phyloP scores from a whole-genome alignment of 2,113 vertebrate genomes.

The Nematolebias whitei region DNA sequence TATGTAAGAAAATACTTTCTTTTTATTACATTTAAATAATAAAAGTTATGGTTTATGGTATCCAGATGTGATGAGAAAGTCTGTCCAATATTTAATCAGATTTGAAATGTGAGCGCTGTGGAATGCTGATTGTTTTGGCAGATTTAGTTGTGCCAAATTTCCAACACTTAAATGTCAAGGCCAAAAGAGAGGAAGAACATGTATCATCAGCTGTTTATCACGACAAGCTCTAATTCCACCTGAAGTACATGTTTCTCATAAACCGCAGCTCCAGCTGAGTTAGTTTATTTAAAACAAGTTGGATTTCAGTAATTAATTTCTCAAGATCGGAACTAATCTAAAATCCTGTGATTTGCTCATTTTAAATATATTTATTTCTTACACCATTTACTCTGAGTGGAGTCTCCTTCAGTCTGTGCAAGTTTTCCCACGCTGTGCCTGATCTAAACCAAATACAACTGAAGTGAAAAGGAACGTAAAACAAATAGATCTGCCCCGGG shows the following conservation, averaged over 20 bases:
- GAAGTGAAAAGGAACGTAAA: constrained; percentile 17
- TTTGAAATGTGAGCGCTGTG: too few species aligned
- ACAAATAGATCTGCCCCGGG: constrained; percentile 22
- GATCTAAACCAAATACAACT: constrained; percentile 30
- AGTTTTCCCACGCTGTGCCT: constrained; percentile 47
- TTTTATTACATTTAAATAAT: too few species aligned
- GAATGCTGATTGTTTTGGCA: too few species aligned
- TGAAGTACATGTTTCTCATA: not conserved
- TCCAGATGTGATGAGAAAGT: too few species aligned
- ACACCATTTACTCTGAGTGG: constrained; percentile 7
- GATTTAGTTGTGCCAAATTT: too few species aligned
- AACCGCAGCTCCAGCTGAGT: constrained; percentile 6
- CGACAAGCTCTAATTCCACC: not conserved
- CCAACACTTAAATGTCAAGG: too few species aligned
- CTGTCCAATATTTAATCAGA: too few species aligned
- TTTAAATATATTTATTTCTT: too few species aligned
- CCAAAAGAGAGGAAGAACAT: too few species aligned
- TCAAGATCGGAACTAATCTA: not conserved
- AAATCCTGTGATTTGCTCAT: not conserved
- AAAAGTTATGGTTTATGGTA: too few species aligned
- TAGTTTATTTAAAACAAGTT: not conserved
- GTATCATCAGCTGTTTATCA: not conserved
- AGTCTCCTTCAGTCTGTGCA: constrained; percentile 5
- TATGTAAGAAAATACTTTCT: not conserved
- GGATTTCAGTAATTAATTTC: not conserved